Evolutionary conservation across 1,140 invertebrate species (phyloP).

Genomic region (Diploscapter pachys): DNA sequence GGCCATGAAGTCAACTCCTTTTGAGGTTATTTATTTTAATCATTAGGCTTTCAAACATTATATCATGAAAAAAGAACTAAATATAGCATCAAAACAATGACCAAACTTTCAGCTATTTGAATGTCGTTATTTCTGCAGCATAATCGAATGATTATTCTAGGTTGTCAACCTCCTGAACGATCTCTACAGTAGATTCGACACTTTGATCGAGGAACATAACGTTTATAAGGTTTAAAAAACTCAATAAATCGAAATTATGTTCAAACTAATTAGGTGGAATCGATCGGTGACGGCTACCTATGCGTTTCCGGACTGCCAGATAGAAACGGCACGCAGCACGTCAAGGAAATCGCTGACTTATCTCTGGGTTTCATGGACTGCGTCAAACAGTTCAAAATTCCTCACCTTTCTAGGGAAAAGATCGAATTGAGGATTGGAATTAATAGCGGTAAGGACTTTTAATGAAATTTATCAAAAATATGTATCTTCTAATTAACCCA

Average conservation of each 20-base stretch:
- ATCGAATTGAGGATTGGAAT: slow-evolving; percentile 72
- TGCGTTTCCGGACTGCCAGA: slow-evolving; percentile 67
- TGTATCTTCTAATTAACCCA: too few relatives aligned
- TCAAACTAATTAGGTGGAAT: slow-evolving; percentile 33
- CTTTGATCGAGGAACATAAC: slow-evolving; percentile 71
- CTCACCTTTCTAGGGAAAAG: slow-evolving; percentile 69
- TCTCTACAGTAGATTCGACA: slow-evolving; percentile 76
- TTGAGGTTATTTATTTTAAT: slow-evolving; percentile 45
- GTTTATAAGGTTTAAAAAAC: slow-evolving; percentile 68
- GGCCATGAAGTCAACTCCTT: slow-evolving; percentile 57
- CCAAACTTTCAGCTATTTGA: too few relatives aligned
- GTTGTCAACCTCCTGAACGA: slow-evolving; percentile 77
- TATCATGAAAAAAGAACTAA: too few relatives aligned
- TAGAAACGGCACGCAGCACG: slow-evolving; percentile 60
- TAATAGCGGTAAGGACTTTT: slow-evolving; percentile 57
- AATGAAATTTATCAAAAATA: too few relatives aligned
- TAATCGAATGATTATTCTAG: background rate
- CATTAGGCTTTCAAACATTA: too few relatives aligned
- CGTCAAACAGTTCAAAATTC: slow-evolving; percentile 30
- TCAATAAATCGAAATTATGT: too few relatives aligned
- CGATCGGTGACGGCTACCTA: slow-evolving; percentile 64
- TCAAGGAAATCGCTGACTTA: slow-evolving; percentile 30
- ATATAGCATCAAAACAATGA: too few relatives aligned
- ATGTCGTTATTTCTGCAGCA: too few relatives aligned
- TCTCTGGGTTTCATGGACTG: slow-evolving; percentile 20